Evolutionary conservation across 2,797 vertebrate species (phyloP), one percentile per base, ranked within the genome.

Genomic region (Tympanoctomys barrerae): DNA sequence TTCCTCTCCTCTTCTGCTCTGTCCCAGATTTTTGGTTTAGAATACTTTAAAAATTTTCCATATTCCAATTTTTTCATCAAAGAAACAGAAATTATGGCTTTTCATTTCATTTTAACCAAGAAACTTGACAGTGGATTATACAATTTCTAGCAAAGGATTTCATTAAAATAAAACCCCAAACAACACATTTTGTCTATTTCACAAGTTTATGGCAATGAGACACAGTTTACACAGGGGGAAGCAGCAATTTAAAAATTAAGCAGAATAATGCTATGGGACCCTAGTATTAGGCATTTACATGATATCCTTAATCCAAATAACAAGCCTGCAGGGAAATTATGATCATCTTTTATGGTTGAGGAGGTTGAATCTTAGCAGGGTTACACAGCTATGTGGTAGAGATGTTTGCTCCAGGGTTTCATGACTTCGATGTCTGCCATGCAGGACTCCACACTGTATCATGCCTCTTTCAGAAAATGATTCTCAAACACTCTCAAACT

Each of bases 131-230:
- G 26, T 49, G 33, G 49, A 82, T 93, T 68, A 87, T 80, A 84
- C 3, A 91, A 87, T 96, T 95, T 97, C 88, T 62, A 91, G 81
- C 71, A 92, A 92, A 95, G 19, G 46, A 84, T n/a, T 70, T 89
- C 33, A 87, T 61, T 92, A n/a, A 57, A 90, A 85, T 89, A 94
- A 94, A 94, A 92, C 66, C 26, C 70, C 87, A 94, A 95, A 87
- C 36, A 73, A 75, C 33, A 70, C 26, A n/a, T 79, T 92, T 91
- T 59, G 52, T 39, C 64, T 79, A 75, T 90, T 73, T n/a, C 19
- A n/a, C 26, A 84, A 91, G 52, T 73, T 86, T 42, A 82, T 85
- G n/a, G n/a, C 54, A 94, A 66, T 49, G n/a, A 87, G 52, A 87
- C 42, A 26, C 26, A 79, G 28, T 12, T 81, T 54, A 10, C 4